Conservation (phyloP, 2,888 invertebrate genomes). For the Sphaerophoria taeniata region DNA sequence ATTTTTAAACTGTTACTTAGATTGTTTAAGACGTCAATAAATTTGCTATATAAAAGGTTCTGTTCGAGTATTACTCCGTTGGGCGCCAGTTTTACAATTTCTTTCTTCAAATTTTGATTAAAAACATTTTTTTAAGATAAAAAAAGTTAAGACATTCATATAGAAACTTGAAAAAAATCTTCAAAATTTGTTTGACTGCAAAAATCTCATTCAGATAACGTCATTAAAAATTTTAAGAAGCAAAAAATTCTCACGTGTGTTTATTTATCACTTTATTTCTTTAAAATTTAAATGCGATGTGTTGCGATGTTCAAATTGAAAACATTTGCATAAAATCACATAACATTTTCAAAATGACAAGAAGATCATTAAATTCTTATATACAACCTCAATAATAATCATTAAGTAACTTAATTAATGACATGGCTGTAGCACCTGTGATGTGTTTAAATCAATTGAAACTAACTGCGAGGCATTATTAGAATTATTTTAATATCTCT, state of each 20-base stretch:
- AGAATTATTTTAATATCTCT: background rate
- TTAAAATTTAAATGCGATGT: background rate
- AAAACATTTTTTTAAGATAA: no score
- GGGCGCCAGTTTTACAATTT: background rate
- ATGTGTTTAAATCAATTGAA: constrained; percentile 7
- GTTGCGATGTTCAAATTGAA: background rate
- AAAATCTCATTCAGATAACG: no score
- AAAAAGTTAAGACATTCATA: no score
- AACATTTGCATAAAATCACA: constrained; percentile 28
- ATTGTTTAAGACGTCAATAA: no score
- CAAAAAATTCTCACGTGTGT: background rate
- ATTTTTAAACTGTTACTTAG: no score
- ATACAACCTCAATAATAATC: constrained; percentile 12
- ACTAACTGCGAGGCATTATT: background rate
- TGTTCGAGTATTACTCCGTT: background rate
- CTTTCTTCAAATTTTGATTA: background rate
- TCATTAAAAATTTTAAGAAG: no score
- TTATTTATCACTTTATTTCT: background rate
- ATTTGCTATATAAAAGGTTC: no score
- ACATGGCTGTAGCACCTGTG: constrained; percentile 55
- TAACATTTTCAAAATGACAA: constrained; percentile 24
- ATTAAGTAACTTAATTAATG: constrained; percentile 48
- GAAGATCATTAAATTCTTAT: constrained; percentile 31
- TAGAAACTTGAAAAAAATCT: no score
- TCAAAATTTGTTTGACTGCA: no score